Evolutionary conservation across 2,888 invertebrate genomes (phyloP).

Genomic region (Zaprionus obscuricornis): DNA sequence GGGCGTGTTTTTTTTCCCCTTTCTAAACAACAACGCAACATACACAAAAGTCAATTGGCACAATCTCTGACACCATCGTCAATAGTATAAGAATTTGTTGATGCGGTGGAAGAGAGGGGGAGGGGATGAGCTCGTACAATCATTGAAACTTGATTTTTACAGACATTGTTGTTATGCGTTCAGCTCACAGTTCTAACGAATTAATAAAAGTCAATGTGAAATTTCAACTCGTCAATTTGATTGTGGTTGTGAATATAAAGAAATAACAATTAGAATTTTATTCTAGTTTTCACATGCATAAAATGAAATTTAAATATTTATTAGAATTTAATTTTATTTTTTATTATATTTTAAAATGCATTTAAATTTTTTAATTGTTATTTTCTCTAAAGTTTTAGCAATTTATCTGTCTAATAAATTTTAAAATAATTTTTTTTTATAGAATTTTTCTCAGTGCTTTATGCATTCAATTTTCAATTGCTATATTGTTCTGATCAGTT

Average conservation of each 20-base stretch:
- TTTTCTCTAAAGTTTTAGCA: not conserved
- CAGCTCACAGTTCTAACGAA: constrained; percentile 31
- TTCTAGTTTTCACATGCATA: no score
- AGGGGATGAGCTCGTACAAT: constrained; percentile 6
- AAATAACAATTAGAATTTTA: no score
- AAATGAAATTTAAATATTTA: no score
- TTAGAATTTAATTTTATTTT: not conserved
- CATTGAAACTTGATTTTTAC: constrained; percentile 43
- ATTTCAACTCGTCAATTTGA: no score
- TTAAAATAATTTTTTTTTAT: constrained; percentile 32
- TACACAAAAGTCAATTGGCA: constrained; percentile 50
- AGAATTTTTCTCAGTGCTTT: constrained; percentile 9
- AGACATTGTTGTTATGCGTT: constrained; percentile 12
- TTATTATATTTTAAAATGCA: not conserved
- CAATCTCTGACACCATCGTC: constrained; percentile 50
- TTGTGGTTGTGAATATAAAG: no score
- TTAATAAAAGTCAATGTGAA: constrained; percentile 17
- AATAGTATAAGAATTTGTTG: not conserved
- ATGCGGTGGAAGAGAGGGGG: not conserved
- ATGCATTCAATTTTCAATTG: constrained; percentile 25
- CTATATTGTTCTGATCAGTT: constrained; percentile 41
- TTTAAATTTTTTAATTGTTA: not conserved
- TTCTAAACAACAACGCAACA: no score
- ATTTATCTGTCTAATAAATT: constrained; percentile 11
- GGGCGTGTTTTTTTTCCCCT: constrained; percentile 13